Evolutionary conservation across 2,888 invertebrate species (phyloP).

Genomic region (Macrophya annulata): DNA sequence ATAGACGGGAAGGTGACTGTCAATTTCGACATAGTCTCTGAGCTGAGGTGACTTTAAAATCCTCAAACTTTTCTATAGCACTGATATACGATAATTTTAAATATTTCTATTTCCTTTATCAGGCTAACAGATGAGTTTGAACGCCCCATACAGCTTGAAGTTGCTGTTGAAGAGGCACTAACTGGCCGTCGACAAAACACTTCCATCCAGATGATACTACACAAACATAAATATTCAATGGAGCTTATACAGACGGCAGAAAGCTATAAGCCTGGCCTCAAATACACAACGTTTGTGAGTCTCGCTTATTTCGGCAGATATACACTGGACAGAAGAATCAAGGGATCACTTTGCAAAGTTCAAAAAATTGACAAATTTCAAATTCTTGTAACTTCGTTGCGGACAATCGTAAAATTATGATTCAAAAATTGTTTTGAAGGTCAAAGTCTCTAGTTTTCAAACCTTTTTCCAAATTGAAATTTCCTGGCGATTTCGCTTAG

Average conservation of each 20-base stretch:
- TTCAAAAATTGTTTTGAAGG: too few species aligned
- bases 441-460: too few species aligned
- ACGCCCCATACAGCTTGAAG: constrained; percentile 91
- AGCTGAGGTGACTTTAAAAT: constrained; percentile 80
- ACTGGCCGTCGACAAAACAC: constrained; percentile 93
- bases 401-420: too few species aligned
- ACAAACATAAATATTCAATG: constrained; percentile 89
- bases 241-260: constrained; percentile 90
- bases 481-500: too few species aligned
- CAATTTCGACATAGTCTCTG: constrained; percentile 88
- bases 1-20: constrained; percentile 89
- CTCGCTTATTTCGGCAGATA: neutral
- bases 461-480: too few species aligned
- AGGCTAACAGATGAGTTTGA: constrained; percentile 91
- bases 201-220: constrained; percentile 87
- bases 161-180: constrained; percentile 93
- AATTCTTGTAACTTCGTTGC: too few species aligned
- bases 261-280: constrained; percentile 93
- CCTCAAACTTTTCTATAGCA: neutral
- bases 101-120: neutral
- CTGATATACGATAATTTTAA: too few species aligned
- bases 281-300: constrained; percentile 90
- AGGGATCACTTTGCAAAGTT: too few species aligned
- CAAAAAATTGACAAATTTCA: too few species aligned
- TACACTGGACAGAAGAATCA: too few species aligned